Percentiles rank a stretch among this genome's conserved stretches.
These are phyloP conservation scores for Chironomus tepperi DNA, from an alignment of 1,140 invertebrate species.

Conservation along the genomic window DNA sequence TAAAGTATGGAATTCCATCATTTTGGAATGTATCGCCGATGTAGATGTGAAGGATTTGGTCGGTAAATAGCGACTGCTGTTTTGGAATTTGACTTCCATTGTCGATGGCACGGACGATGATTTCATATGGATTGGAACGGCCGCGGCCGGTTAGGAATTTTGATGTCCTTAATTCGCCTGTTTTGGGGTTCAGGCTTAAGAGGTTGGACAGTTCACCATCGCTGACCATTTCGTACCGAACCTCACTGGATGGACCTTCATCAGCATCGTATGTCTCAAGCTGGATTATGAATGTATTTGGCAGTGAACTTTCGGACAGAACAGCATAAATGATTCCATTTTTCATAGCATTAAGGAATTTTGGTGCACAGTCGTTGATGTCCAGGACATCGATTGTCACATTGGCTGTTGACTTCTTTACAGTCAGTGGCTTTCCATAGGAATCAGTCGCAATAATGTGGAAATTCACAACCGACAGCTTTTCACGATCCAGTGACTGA, in stretches of 20 bases:
- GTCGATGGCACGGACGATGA: slow-evolving; percentile 61
- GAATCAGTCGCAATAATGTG: slow-evolving; percentile 65
- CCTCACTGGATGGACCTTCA: slow-evolving; percentile 55
- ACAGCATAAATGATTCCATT: slow-evolving; percentile 41
- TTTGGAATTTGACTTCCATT: slow-evolving; percentile 49
- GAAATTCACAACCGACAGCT: slow-evolving; percentile 55
- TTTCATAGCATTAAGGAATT: background rate
- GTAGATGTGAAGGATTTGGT: slow-evolving; percentile 55
- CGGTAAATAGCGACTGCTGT: slow-evolving; percentile 45
- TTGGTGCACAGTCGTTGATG: slow-evolving; percentile 73
- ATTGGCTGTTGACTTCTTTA: slow-evolving; percentile 50
- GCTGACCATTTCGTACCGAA: slow-evolving; percentile 60
- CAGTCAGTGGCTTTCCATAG: slow-evolving; percentile 53
- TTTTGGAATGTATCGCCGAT: slow-evolving; percentile 76
- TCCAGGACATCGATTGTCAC: slow-evolving; percentile 66
- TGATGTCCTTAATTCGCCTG: slow-evolving; percentile 56
- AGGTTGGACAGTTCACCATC: slow-evolving; percentile 59
- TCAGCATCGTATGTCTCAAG: slow-evolving; percentile 70
- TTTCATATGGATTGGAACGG: slow-evolving; percentile 60
- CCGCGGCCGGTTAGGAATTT: slow-evolving; percentile 64
- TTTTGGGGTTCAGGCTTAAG: slow-evolving; percentile 58
- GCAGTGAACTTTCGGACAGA: slow-evolving; percentile 63
- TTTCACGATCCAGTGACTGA: slow-evolving; percentile 64
- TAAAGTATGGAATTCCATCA: slow-evolving; percentile 70
- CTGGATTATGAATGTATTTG: slow-evolving; percentile 57